Conservation (phyloP, 2,888 invertebrate genomes). For the Tetranychus piercei region DNA sequence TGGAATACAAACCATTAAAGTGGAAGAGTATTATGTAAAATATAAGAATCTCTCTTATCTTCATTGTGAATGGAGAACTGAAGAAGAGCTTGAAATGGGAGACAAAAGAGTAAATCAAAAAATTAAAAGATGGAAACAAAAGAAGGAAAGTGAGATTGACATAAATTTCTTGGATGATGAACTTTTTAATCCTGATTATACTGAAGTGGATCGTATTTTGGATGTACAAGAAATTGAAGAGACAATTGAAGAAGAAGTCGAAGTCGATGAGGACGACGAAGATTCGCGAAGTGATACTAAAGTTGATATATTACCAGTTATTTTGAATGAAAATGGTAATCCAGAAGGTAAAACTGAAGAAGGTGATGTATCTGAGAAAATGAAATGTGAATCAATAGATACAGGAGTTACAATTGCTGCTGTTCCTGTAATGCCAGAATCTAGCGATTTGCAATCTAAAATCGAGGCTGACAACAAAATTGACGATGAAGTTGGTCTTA, state of each 20-base stretch:
- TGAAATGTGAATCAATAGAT: slow-evolving; percentile 10
- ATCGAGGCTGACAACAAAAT: slow-evolving; percentile 3
- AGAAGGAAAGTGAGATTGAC: slow-evolving; percentile 50
- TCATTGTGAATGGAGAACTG: slow-evolving; percentile 97
- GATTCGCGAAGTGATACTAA: slow-evolving; percentile 13
- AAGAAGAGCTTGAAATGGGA: slow-evolving; percentile 81
- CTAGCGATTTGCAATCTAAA: not conserved
- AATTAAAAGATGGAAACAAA: slow-evolving; percentile 81
- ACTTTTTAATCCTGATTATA: slow-evolving; percentile 96
- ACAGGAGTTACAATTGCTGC: not conserved
- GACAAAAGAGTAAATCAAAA: slow-evolving; percentile 86
- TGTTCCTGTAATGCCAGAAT: not conserved
- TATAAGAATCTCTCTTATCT: slow-evolving; percentile 88
- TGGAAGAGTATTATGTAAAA: slow-evolving; percentile 82
- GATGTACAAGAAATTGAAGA: slow-evolving; percentile 53
- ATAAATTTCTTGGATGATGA: slow-evolving; percentile 86
- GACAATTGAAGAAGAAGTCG: slow-evolving; percentile 14
- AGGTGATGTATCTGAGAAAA: slow-evolving; percentile 7
- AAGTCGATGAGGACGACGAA: slow-evolving; percentile 12
- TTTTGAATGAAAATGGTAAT: not conserved
- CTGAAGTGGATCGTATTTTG: slow-evolving; percentile 88
- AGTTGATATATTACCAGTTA: not conserved
- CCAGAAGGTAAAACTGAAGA: not conserved
- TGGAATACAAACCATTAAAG: slow-evolving; percentile 43
- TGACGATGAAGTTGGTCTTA: not conserved